Evolutionary conservation across 2,888 invertebrate species (phyloP).

Genomic region (Noctua janthina): DNA sequence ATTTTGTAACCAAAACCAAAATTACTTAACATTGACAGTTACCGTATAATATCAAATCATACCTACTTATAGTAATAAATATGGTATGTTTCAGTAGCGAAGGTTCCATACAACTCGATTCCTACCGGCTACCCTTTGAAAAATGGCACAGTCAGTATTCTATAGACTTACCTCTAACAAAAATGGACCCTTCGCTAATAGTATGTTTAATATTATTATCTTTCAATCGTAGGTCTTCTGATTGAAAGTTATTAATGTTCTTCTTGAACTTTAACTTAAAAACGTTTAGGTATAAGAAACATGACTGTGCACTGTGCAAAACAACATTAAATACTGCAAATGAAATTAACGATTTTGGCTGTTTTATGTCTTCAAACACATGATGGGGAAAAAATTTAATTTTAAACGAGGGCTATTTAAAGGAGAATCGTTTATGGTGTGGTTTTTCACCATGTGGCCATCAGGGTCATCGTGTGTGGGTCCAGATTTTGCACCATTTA

Average conservation of each 20-base stretch:
- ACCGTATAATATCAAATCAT: no score
- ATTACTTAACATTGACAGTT: background rate
- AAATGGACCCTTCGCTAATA: no score
- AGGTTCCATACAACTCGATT: no score
- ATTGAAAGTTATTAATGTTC: no score
- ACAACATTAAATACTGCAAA: background rate
- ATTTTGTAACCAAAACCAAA: no score
- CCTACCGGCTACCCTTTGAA: no score
- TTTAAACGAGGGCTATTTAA: background rate
- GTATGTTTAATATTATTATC: no score
- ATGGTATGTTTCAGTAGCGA: no score
- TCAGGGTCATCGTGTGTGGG: conserved; percentile 10
- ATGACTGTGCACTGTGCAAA: background rate
- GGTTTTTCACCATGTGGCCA: conserved; percentile 26
- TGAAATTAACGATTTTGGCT: conserved; percentile 19
- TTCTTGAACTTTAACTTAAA: background rate
- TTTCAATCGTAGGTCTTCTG: no score
- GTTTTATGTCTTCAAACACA: conserved; percentile 53
- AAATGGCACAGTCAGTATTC: no score
- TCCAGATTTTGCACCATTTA: background rate
- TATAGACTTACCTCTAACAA: no score
- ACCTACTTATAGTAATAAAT: no score
- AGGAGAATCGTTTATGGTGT: conserved; percentile 13
- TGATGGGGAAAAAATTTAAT: conserved; percentile 15
- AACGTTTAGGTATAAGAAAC: background rate